phyloP scores from a whole-genome alignment of 2,797 vertebrate genomes.

The Lates japonicus region DNA sequence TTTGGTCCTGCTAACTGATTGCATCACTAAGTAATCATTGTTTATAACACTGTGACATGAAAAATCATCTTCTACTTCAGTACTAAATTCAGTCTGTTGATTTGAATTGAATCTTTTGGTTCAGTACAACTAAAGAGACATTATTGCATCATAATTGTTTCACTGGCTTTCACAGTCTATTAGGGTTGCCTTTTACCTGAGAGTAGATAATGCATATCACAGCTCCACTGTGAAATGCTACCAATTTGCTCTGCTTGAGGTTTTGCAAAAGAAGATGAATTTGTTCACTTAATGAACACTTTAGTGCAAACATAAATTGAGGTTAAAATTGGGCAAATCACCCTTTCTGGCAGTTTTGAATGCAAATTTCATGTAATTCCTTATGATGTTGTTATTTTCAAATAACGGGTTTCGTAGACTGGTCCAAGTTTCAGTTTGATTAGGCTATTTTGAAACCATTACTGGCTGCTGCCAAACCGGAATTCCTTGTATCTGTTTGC shows the following conservation, averaged over 20 bases:
- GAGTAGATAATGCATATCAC: neutral
- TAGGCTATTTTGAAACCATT: neutral
- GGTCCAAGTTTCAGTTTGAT: neutral
- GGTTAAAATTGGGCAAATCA: neutral
- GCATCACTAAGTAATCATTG: neutral
- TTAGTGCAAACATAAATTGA: neutral
- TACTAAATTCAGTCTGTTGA: neutral
- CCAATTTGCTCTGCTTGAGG: neutral
- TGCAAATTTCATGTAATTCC: neutral
- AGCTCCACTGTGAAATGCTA: neutral
- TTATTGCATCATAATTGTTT: too few relatives aligned
- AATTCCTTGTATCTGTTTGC: neutral
- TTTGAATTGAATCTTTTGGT: neutral
- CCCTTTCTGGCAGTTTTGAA: neutral
- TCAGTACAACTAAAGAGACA: neutral
- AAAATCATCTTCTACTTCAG: neutral
- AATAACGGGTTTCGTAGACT: neutral
- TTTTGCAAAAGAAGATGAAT: neutral
- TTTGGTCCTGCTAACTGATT: neutral
- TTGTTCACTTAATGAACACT: slow-evolving; percentile 1
- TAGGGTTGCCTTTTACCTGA: too few relatives aligned
- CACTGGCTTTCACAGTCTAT: too few relatives aligned
- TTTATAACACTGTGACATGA: neutral
- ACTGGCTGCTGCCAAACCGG: neutral
- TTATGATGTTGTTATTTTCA: slow-evolving; percentile 8